These are phyloP conservation scores for Philereme transversata DNA, from an alignment of 2,888 invertebrate species.

Conservation along the genomic window DNA sequence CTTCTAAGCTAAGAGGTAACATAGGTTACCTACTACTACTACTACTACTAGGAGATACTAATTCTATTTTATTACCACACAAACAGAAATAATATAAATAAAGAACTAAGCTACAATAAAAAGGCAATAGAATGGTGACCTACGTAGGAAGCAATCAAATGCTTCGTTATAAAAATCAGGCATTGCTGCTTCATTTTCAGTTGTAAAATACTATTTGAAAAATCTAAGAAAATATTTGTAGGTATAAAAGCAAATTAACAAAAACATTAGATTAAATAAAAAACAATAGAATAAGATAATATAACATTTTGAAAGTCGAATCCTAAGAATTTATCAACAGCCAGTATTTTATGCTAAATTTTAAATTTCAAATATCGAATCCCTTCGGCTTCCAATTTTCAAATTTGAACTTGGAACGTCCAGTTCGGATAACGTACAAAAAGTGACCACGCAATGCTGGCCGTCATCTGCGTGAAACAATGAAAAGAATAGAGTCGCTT, in stretches of 20 bases:
- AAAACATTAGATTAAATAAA: slow-evolving; percentile 12
- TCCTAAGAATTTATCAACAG: slow-evolving; percentile 45
- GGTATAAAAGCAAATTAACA: not conserved
- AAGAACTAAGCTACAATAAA: too few species aligned
- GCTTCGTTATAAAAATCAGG: too few species aligned
- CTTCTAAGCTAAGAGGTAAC: too few species aligned
- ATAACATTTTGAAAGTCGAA: slow-evolving; percentile 36
- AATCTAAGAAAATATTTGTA: not conserved
- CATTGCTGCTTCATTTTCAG: too few species aligned
- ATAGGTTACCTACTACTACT: too few species aligned
- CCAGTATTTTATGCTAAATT: slow-evolving; percentile 70
- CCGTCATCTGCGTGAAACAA: slow-evolving; percentile 73
- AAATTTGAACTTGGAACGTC: slow-evolving; percentile 84
- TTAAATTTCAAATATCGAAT: slow-evolving; percentile 79
- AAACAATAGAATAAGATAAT: slow-evolving; percentile 26
- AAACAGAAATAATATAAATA: too few species aligned
- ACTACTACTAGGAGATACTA: too few species aligned
- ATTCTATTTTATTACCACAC: too few species aligned
- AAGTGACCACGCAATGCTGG: slow-evolving; percentile 79
- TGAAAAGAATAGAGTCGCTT: slow-evolving; percentile 45
- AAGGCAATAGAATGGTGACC: too few species aligned
- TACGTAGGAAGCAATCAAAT: too few species aligned
- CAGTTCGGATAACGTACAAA: slow-evolving; percentile 81
- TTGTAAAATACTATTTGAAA: too few species aligned
- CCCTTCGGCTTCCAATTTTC: slow-evolving; percentile 78